phyloP scores from a whole-genome alignment of 2,888 invertebrate genomes.

The Augochlorella aurata region DNA sequence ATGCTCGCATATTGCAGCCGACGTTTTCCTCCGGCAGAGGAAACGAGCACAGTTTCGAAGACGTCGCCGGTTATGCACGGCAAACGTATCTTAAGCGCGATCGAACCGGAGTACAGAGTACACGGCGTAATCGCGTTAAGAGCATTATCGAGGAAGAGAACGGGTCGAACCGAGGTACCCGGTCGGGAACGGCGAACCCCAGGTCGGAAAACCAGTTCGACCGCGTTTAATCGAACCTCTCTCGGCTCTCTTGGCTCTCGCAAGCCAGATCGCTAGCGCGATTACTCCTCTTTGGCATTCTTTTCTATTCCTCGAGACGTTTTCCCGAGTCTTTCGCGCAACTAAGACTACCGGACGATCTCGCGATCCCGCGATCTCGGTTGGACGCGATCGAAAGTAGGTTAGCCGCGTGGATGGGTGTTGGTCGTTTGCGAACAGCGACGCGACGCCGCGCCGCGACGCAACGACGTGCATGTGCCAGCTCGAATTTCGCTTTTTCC shows the following conservation, averaged over 20 bases:
- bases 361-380: not conserved
- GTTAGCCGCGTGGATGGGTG: slow-evolving; percentile 10
- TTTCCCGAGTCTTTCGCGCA: not conserved
- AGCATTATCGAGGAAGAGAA: slow-evolving; percentile 34
- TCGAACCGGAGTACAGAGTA: slow-evolving; percentile 32
- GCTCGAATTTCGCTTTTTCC: slow-evolving; percentile 10
- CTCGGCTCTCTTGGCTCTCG: not conserved
- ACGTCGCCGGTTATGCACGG: slow-evolving; percentile 21
- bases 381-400: slow-evolving; percentile 22
- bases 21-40: slow-evolving; percentile 2
- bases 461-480: not conserved
- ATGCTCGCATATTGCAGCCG: slow-evolving; percentile 15
- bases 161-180: slow-evolving; percentile 12
- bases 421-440: not conserved
- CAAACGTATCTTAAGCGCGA: slow-evolving; percentile 30
- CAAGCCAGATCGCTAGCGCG: not conserved
- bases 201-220: slow-evolving; percentile 19
- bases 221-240: slow-evolving; percentile 10
- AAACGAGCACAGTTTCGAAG: slow-evolving; percentile 21
- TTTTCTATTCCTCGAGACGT: not conserved
- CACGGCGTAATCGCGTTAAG: slow-evolving; percentile 49
- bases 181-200: not conserved
- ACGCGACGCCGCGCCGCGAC: not conserved
- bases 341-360: not conserved
- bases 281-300: not conserved